phyloP scores from a whole-genome alignment of 2,888 invertebrate genomes.

The Drosophila nr. perissopoda region DNA sequence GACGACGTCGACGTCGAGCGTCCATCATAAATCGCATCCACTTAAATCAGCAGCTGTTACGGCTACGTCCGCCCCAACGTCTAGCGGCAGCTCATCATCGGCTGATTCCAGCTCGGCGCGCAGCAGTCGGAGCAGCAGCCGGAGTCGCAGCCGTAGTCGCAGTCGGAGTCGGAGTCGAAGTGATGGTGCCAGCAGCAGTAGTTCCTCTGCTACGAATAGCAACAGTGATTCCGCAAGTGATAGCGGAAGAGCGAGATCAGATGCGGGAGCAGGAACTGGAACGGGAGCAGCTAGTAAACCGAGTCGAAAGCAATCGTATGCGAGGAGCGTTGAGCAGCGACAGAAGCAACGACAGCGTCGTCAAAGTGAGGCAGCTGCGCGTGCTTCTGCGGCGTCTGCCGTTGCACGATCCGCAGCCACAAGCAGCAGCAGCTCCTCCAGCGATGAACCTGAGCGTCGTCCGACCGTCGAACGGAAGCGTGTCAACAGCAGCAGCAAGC shows the following conservation, averaged over 20 bases:
- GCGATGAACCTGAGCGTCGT: conserved; percentile 41
- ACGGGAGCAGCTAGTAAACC: conserved; percentile 50
- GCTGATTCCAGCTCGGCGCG: conserved; percentile 80
- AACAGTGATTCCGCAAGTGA: conserved; percentile 38
- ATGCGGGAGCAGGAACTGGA: not conserved
- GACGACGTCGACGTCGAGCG: conserved; percentile 62
- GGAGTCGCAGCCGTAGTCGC: conserved; percentile 55
- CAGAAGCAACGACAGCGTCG: conserved; percentile 75
- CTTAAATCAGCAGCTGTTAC: conserved; percentile 36
- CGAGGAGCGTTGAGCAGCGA: conserved; percentile 78
- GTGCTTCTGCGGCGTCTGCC: conserved; percentile 63
- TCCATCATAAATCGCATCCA: conserved; percentile 42
- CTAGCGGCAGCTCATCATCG: conserved; percentile 81
- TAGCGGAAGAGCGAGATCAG: conserved; percentile 3
- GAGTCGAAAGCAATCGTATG: conserved; percentile 73
- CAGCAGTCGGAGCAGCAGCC: conserved; percentile 67
- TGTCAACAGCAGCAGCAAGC: conserved; percentile 56
- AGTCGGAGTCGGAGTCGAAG: conserved; percentile 12
- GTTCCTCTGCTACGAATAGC: conserved; percentile 37
- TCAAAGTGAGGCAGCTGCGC: conserved; percentile 59
- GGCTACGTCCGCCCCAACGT: conserved; percentile 74
- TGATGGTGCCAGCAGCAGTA: conserved; percentile 34
- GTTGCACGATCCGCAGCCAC: conserved; percentile 40
- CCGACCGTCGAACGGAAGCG: conserved; percentile 33
- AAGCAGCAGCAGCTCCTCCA: conserved; percentile 59